phyloP scores from a whole-genome alignment of 2,113 vertebrate species.

The Ciconia maguari region DNA sequence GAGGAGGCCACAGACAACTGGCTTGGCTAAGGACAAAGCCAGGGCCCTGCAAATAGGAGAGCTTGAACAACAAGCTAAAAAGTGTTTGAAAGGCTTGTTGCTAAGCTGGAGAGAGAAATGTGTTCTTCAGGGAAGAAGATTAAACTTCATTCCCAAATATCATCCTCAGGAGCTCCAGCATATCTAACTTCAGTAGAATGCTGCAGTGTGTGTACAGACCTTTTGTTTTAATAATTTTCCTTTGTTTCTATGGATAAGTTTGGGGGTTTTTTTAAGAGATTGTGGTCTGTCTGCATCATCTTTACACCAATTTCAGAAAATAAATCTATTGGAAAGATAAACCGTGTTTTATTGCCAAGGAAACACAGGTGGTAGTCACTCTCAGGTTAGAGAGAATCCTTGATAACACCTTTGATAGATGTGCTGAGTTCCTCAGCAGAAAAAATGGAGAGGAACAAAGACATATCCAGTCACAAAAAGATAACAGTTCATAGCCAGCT shows the following conservation, averaged over 20 bases:
- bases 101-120: not conserved
- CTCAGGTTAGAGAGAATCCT: not conserved
- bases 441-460: not conserved
- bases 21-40: not conserved
- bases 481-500: not conserved
- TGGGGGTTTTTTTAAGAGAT: not conserved
- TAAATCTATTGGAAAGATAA: not conserved
- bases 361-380: not conserved
- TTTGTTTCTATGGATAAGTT: not conserved
- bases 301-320: not conserved
- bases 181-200: not conserved
- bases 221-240: not conserved
- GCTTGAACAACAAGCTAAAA: not conserved
- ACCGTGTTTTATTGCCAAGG: not conserved
- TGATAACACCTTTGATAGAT: not conserved
- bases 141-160: not conserved
- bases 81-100: not conserved
- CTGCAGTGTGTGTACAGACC: not conserved
- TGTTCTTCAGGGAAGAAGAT: not conserved
- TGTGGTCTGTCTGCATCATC: not conserved
- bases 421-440: not conserved
- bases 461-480: not conserved
- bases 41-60: not conserved
- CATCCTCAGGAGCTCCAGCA: not conserved
- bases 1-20: not conserved